These are phyloP conservation scores for Scolopax bukidnonensis DNA, from an alignment of 2,797 vertebrate genomes.

Conservation along the genomic window DNA sequence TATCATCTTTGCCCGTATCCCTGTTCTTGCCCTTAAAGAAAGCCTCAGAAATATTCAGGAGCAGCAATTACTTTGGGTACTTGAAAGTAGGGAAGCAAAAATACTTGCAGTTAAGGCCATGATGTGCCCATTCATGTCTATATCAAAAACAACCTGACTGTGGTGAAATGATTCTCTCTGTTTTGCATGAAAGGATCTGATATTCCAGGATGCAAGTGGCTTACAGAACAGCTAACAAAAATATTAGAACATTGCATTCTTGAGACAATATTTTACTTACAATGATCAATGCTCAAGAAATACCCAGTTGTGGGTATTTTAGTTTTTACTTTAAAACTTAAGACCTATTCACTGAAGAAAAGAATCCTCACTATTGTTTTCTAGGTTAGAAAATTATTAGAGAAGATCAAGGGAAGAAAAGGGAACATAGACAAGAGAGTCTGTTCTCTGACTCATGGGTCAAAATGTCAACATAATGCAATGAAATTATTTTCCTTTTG, in stretches of 20 bases:
- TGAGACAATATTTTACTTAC: not conserved
- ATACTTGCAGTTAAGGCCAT: not conserved
- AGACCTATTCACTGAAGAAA: not conserved
- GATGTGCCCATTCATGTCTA: not conserved
- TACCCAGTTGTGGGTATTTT: not conserved
- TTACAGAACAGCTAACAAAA: not conserved
- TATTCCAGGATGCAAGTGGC: not conserved
- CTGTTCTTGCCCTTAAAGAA: not conserved
- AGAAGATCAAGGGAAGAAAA: not conserved
- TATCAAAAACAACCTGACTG: not conserved
- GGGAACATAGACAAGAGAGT: not conserved
- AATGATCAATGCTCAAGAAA: not conserved
- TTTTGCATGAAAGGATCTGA: not conserved
- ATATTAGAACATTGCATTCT: not conserved
- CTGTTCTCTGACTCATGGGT: not conserved
- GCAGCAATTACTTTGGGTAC: not conserved
- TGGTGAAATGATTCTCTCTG: not conserved
- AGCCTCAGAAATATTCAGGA: not conserved
- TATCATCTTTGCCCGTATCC: not conserved
- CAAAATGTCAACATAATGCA: not conserved
- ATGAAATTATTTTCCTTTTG: not conserved
- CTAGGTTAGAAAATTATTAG: not conserved
- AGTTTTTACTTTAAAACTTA: not conserved
- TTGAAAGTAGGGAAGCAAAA: not conserved
- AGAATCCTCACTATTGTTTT: not conserved